Base-by-base conservation (phyloP, 2,113 vertebrate species). In the Tursiops truncatus region DNA sequence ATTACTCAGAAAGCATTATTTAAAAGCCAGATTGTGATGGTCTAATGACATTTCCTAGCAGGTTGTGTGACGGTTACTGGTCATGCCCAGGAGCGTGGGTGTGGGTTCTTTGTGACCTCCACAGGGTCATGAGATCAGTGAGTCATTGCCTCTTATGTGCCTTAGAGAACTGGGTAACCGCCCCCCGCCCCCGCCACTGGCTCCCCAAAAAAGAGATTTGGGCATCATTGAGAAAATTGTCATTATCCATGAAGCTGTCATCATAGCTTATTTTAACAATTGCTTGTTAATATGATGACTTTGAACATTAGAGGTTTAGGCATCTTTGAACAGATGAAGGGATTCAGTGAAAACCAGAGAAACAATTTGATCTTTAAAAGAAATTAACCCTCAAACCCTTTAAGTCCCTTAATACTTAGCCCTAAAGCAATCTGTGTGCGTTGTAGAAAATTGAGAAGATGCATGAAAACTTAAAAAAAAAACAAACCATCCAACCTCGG, bases 351-450 rank as follows among this genome's bases (percentile, higher is more conserved):
- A 44, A 88, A 89, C 44, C 4, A 83, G 56, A 83, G 76, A 85
- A 86, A 83, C 47, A 25, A 25, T 71, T 70, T 94, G 23, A 8
- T 85, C 47, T 97, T 92, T 86, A 63, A 77, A 85, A 85, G 26
- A 90, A 94, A 77, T 89, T n/a, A 70, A 62, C 50, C 28, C 3
- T 88, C 41, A 86, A 56, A 65, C 15, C 47, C 36, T 81, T 20
- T 3, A 5, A 44, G 28, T 50, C 21, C 21, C 23, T 47, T 84
- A 58, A 36, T 89, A n/a, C 0, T 86, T 65, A 90, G 0, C n/a
- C 50, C 58, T 63, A 60, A 58, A 31, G 8, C 6, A 62, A 2
- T 74, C 58, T 85, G 17, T 50, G 10, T 65, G 38, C 31, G 63
- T 50, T 33, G 36, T 26, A 76, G 65, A 53, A 93, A 88, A 70